phyloP scores from a whole-genome alignment of 2,113 vertebrate species.

The Solenodon paradoxus region DNA sequence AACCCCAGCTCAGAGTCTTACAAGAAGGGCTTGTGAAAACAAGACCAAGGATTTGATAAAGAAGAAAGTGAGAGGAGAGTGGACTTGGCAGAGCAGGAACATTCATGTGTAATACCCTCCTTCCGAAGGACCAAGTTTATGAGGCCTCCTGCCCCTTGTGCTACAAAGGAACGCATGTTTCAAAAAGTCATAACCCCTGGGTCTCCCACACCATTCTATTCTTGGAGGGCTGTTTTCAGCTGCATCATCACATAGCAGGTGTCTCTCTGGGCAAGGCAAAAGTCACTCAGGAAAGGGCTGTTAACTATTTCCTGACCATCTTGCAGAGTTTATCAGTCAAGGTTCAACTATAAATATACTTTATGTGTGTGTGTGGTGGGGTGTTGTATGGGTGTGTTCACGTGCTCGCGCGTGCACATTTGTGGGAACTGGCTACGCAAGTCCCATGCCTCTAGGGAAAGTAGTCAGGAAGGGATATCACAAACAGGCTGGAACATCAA shows the following conservation, averaged over 20 bases:
- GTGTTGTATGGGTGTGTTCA: no score
- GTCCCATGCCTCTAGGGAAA: neutral
- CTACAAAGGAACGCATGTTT: neutral
- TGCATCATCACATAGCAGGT: no score
- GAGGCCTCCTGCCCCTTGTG: neutral
- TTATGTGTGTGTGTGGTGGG: no score
- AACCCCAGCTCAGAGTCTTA: neutral
- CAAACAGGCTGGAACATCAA: neutral
- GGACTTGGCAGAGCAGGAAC: neutral
- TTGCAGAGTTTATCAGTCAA: neutral
- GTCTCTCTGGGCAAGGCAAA: neutral
- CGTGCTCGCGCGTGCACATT: neutral
- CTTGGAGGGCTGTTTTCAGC: neutral
- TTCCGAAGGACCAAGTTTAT: neutral
- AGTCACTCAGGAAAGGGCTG: neutral
- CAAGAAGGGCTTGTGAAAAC: neutral
- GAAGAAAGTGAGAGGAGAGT: neutral
- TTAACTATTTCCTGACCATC: neutral
- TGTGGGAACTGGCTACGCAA: neutral
- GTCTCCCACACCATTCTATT: neutral
- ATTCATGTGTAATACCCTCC: neutral
- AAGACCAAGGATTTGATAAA: neutral
- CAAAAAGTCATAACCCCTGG: neutral
- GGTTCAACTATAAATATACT: neutral
- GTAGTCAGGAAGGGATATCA: neutral